phyloP scores from a whole-genome alignment of 2,888 invertebrate genomes.

The Sycophila texana region DNA sequence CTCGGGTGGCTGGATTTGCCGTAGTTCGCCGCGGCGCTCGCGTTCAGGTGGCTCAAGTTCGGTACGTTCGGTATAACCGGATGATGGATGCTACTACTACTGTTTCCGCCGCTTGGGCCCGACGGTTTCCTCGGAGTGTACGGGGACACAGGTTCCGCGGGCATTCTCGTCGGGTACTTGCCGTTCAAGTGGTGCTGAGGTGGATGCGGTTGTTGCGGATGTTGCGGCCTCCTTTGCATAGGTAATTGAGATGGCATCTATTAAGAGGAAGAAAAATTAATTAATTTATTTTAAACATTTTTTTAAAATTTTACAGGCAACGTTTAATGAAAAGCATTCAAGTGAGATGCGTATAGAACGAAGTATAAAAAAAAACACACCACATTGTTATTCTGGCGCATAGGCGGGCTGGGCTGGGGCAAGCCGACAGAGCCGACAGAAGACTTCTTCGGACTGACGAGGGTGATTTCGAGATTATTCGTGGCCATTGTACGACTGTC shows the following conservation, averaged over 20 bases:
- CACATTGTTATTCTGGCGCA: slow-evolving; percentile 55
- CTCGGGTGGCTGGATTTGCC: slow-evolving; percentile 61
- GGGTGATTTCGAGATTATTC: slow-evolving; percentile 83
- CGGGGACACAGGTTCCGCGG: slow-evolving; percentile 70
- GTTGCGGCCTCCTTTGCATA: slow-evolving; percentile 62
- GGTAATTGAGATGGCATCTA: slow-evolving; percentile 26
- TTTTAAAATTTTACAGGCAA: neutral
- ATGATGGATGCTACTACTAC: slow-evolving; percentile 55
- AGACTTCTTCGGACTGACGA: slow-evolving; percentile 78
- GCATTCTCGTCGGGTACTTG: slow-evolving; percentile 77
- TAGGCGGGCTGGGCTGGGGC: slow-evolving; percentile 59
- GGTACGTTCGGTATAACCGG: slow-evolving; percentile 73
- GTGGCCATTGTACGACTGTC: slow-evolving; percentile 79
- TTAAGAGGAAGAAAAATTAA: neutral
- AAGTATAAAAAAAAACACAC: slow-evolving; percentile 21
- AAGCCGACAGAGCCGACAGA: slow-evolving; percentile 30
- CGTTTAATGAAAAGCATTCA: neutral
- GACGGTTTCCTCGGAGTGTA: slow-evolving; percentile 66
- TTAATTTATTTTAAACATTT: neutral
- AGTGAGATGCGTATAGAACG: neutral
- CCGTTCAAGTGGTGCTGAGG: slow-evolving; percentile 79
- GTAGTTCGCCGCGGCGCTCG: slow-evolving; percentile 59
- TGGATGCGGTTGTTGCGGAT: slow-evolving; percentile 75
- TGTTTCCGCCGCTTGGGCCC: neutral
- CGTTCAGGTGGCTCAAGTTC: slow-evolving; percentile 70